Conservation (phyloP, 2,113 vertebrate species). For the Leptobrachium ailaonicum region DNA sequence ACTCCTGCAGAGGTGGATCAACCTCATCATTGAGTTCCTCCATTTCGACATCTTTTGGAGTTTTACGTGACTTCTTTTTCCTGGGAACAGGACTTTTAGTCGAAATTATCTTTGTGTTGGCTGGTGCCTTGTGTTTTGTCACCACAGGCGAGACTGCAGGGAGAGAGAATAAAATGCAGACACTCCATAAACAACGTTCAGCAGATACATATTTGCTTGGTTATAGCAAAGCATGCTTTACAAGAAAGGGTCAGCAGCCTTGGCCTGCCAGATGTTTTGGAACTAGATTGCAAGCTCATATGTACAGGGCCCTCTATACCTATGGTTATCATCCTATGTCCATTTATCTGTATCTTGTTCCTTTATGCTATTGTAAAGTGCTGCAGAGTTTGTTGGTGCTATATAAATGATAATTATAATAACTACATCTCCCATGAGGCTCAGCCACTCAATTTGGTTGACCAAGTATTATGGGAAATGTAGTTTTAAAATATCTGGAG, state of each 20-base stretch:
- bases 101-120: slow-evolving; percentile 2
- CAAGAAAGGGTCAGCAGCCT: too few species aligned
- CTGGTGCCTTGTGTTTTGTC: slow-evolving; percentile 39
- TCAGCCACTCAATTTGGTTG: too few species aligned
- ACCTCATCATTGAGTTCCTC: slow-evolving; percentile 31
- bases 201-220: not conserved
- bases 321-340: too few species aligned
- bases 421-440: too few species aligned
- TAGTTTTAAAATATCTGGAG: too few species aligned
- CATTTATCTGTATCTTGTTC: too few species aligned
- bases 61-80: slow-evolving; percentile 41
- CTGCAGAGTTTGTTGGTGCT: too few species aligned
- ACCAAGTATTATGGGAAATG: too few species aligned
- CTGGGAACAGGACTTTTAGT: slow-evolving; percentile 14
- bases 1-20: not conserved
- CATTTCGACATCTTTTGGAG: slow-evolving; percentile 59
- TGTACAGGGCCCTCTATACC: too few species aligned
- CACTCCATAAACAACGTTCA: not conserved
- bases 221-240: not conserved
- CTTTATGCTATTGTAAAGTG: too few species aligned
- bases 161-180: slow-evolving; percentile 1
- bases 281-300: too few species aligned
- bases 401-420: too few species aligned
- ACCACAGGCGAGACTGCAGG: slow-evolving; percentile 54
- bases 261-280: not conserved